Base-by-base conservation (phyloP, 2,113 vertebrate genomes). In the Cyanistes caeruleus region DNA sequence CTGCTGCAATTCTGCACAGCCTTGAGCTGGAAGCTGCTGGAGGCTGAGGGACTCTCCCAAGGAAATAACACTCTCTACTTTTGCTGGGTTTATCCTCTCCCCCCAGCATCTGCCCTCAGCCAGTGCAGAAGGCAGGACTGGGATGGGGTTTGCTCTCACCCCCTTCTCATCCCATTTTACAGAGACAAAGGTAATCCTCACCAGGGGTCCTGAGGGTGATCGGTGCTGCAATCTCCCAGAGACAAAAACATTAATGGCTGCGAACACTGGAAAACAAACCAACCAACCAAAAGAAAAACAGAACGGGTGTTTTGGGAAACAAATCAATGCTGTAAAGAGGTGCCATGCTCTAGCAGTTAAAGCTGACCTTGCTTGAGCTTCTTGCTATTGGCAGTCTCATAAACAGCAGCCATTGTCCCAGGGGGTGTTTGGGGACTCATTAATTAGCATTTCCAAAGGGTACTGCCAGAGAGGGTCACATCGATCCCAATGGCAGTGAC, bases 201-300 rank as follows among this genome's bases (percentile, higher is more conserved):
- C 10, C 10, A 59, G 18, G 7, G 9, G 21, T 70, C 0, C 0
- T 46, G 67, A 58, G 5, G 7, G 13, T 35, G 25, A 22, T 53
- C 41, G 46, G 46, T 23, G 15, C 33, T 44, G 51, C 43, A 56
- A 0, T 64, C 13, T 89, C n/a, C 17, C 44, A 48, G 43, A 69
- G n/a, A 56, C 49, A 76, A 85, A 89, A 87, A 30, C 28, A 25
- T 62, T 87, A 5, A 27, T 24, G 73, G 37, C 60, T 68, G 30
- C 21, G 60, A 8, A 19, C 14, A 28, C 1, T 4, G 25, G 12
- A 37, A 69, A 53, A 60, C 28, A 46, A 30, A 46, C 18, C 46
- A 49, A n/a, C 5, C 46, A 18, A 19, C 3, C 7, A 7, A 37
- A 51, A 10, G 2, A 16, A 51, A 46, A 49, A 1, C 11, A 3